Percentiles rank a stretch among this genome's conserved stretches.
Conservation (phyloP, 2,797 vertebrate genomes). For the Tiaroga cobitis region DNA sequence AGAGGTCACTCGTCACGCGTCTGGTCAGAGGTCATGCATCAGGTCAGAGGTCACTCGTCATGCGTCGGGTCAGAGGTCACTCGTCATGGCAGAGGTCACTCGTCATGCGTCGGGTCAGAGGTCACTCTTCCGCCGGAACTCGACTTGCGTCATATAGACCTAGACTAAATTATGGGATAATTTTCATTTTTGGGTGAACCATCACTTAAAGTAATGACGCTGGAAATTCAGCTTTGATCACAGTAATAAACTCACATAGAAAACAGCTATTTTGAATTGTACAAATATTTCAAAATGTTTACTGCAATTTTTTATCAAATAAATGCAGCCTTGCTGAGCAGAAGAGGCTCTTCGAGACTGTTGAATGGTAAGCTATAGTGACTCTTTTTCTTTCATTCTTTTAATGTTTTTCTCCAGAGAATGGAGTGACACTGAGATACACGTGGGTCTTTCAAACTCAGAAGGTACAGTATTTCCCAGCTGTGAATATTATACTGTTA, state of each 20-base stretch:
- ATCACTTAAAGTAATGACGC: no score
- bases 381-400: background rate
- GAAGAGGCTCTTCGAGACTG: background rate
- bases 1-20: no score
- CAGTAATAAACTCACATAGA: background rate
- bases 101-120: no score
- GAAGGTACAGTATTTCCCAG: conserved; percentile 63
- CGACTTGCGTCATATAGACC: no score
- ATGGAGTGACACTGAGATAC: conserved; percentile 80
- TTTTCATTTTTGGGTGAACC: no score
- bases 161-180: no score
- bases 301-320: background rate
- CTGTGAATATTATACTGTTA: rapidly evolving
- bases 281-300: background rate
- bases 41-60: no score
- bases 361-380: background rate
- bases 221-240: background rate
- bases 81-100: no score
- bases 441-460: conserved; percentile 80
- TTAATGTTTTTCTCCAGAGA: conserved; percentile 68
- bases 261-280: background rate
- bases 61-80: no score
- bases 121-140: no score
- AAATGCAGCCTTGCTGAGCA: background rate
- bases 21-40: no score